Evolutionary conservation across 1,140 invertebrate species (phyloP), one percentile per base, ranked within the genome.

Genomic region (Cydia pomonella): DNA sequence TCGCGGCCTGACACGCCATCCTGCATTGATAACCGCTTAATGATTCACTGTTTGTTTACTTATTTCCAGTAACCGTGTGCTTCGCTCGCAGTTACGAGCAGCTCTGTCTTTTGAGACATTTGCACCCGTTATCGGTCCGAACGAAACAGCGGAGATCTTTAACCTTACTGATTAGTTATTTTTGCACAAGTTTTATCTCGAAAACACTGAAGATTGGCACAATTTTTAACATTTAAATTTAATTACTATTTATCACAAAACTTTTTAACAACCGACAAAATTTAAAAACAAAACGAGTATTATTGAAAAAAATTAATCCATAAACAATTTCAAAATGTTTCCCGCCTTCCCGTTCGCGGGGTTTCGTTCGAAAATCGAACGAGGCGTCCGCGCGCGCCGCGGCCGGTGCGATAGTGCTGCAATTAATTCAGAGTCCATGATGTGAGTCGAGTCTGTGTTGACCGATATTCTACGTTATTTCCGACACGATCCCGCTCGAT

Each of bases 391-490:
- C 89, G 76, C 88, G 87, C 85, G 83, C 79, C 79, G 78, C 84
- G 87, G 81, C 84, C 88, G 81, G 77, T 82, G 83, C 87, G 87
- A 86, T 91, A 90, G 88, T 91, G 90, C 75, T 89, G 87, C 73
- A 92, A 92, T 92, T 92, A 92, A 91, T 86, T 82, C 82, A 82
- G 84, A 86, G 84, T 87, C 89, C 88, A 83, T 83, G 84, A 82
- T 77, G 81, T 80, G 72, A 84, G 77, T 86, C 85, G 87, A 87
- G 84, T 90, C 87, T 77, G 77, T 92, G 89, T 76, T 92, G 89
- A 92, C 91, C 91, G 91, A 92, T 92, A 91, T 92, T 90, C 89
- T 77, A 84, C 85, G 87, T 92, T 92, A 92, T 92, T 92, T 92
- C 91, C 73, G 73, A 69, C 64, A 9, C 29, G 64, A 18, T 69